Evolutionary conservation across 2,797 vertebrate genomes (phyloP), one percentile per base, ranked within the genome.

Genomic region (Centroberyx gerrardi): DNA sequence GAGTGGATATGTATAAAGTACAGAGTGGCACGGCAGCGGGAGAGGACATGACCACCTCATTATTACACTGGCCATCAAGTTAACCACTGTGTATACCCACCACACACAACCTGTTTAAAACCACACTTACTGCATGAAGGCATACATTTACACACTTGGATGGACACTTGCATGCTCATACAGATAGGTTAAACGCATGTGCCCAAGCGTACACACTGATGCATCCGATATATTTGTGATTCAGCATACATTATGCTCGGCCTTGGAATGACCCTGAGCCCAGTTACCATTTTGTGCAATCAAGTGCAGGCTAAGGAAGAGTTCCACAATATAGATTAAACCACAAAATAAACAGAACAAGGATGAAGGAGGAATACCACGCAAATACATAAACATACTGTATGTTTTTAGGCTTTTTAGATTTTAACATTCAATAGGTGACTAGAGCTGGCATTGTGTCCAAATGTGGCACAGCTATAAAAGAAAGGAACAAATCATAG

Each of bases 41-140:
- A 27, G 53, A 17, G 46, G 61, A 68, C 48, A 53, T 17, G 38
- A 55, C 52, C 38, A 56, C 22, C n/a, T 72, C 40, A 64, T 84
- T 85, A 71, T 74, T 62, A 63, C 67, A 51, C 62, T 42, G 60
- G 36, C 40, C 40, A 59, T 55, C 28, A 29, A 44, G 59, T 58
- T 78, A 65, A 76, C 38, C n/a, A 40, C 62, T 56, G 46, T 4
- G 5, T 10, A 52, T 31, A 55, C 12, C 60, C 33, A 64, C 36
- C 65, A 22, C 18, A 22, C 18, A 61, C 59, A 18, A 71, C 68
- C 56, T 60, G 51, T 66, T 60, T 53, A 33, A 59, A 67, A 72
- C 33, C 10, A 8, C 58, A 38, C 68, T 60, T 51, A 65, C 49
- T 44, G 40, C 31, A 42, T 60, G 42, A 27, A 48, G n/a, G 27